A percentile compares a stretch with the other conserved stretches of the same genome.
These are phyloP conservation scores for Orestias chungarensis DNA, from an alignment of 2,797 vertebrate species.

Conservation along the genomic window DNA sequence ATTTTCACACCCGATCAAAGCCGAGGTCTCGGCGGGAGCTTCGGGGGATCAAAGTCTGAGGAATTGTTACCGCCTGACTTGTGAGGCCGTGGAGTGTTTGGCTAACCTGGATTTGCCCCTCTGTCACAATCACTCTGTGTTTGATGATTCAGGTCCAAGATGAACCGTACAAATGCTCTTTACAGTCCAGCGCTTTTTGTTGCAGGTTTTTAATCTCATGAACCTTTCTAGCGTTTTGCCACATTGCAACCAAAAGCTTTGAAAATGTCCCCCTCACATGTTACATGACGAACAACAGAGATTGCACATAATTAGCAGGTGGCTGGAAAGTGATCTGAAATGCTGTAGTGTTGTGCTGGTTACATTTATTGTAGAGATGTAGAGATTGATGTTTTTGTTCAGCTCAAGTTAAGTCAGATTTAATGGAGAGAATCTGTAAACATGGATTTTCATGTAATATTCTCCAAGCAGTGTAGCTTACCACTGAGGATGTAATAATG, in stretches of 20 bases:
- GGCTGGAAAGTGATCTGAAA: not conserved
- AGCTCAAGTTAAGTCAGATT: no score
- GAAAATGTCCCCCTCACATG: not conserved
- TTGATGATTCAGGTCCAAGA: constrained; percentile 32
- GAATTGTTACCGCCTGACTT: constrained; percentile 27
- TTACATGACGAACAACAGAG: not conserved
- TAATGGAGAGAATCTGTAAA: no score
- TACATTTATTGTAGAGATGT: not conserved
- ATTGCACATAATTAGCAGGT: not conserved
- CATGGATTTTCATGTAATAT: not conserved
- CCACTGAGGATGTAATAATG: no score
- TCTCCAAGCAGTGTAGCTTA: no score
- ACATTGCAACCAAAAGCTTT: not conserved
- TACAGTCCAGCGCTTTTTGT: not conserved
- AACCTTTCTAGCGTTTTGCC: not conserved
- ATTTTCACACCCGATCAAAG: constrained; percentile 54
- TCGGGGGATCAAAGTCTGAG: constrained; percentile 41
- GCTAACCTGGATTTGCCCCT: constrained; percentile 37
- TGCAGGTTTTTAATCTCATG: not conserved
- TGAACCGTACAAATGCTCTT: constrained; percentile 10
- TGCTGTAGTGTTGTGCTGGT: not conserved
- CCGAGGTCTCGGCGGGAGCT: constrained; percentile 39
- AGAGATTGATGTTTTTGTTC: no score
- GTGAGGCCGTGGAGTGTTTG: constrained; percentile 32
- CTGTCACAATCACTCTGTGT: constrained; percentile 13